Conservation (phyloP, 2,888 invertebrate genomes). For the Trissonchulus latispiculum region DNA sequence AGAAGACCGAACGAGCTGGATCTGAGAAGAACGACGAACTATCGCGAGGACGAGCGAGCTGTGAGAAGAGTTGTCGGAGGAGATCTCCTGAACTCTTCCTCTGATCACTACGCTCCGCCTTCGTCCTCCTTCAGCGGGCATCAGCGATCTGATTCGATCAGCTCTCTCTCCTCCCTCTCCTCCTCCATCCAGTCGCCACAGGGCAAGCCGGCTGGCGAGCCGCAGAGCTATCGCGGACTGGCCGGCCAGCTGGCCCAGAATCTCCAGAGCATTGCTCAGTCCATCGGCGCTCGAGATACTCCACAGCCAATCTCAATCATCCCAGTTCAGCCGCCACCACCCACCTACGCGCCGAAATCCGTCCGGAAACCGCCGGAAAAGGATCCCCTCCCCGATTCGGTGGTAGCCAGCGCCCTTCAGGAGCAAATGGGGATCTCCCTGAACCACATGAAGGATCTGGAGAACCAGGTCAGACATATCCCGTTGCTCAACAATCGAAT, state of each 20-base stretch:
- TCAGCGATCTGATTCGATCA: neutral
- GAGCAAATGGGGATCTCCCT: neutral
- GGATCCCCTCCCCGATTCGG: neutral
- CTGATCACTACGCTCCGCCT: neutral
- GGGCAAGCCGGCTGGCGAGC: neutral
- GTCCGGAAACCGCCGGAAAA: neutral
- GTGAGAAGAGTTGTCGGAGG: neutral
- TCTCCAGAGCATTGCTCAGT: neutral
- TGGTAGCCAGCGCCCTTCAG: neutral
- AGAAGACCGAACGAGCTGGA: neutral
- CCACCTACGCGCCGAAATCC: too few species aligned
- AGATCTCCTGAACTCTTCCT: neutral
- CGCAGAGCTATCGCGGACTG: neutral
- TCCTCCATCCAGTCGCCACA: neutral
- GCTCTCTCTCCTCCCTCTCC: neutral
- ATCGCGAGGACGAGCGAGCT: neutral
- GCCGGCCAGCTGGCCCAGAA: neutral
- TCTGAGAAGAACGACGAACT: neutral
- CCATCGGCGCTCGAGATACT: neutral
- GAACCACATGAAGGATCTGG: neutral
- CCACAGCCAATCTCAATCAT: neutral
- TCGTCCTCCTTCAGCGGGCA: neutral
- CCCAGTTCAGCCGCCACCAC: neutral
- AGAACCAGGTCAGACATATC: neutral
- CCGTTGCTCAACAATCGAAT: neutral